Evolutionary conservation across 2,888 invertebrate species (phyloP).

Genomic region (Automeris io): DNA sequence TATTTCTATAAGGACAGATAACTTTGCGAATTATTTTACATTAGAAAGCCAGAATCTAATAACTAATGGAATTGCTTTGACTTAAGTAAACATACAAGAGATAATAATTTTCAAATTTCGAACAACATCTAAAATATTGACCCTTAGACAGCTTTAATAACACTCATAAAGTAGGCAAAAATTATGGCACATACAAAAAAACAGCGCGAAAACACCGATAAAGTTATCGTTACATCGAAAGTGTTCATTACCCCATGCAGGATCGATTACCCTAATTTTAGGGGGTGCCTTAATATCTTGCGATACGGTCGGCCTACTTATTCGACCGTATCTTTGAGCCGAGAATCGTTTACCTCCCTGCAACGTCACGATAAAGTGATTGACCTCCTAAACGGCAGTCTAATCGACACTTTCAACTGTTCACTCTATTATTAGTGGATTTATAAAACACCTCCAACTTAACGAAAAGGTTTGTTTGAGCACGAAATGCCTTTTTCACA

Average conservation of each 20-base stretch:
- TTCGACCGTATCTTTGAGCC: constrained; percentile 29
- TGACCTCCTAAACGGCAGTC: constrained; percentile 34
- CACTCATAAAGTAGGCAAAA: background rate
- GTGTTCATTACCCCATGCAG: constrained; percentile 36
- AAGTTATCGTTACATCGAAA: constrained; percentile 44
- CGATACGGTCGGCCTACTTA: constrained; percentile 32
- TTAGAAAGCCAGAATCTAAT: too few relatives aligned
- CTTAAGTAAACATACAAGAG: too few relatives aligned
- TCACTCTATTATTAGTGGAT: constrained; percentile 1
- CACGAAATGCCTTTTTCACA: background rate
- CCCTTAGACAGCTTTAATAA: background rate
- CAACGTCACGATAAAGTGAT: constrained; percentile 38
- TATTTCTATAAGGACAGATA: constrained; percentile 10
- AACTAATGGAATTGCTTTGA: too few relatives aligned
- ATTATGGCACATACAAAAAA: constrained; percentile 15
- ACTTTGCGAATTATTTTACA: background rate
- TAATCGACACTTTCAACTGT: constrained; percentile 1
- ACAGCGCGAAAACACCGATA: constrained; percentile 38
- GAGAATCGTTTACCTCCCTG: constrained; percentile 34
- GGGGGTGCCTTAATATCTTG: constrained; percentile 39
- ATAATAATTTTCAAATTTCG: too few relatives aligned
- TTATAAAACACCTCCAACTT: background rate
- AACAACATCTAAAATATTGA: too few relatives aligned
- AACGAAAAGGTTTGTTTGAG: background rate
- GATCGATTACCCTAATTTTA: constrained; percentile 50